phyloP scores from a whole-genome alignment of 2,797 vertebrate species.

The Aphelocoma californica region DNA sequence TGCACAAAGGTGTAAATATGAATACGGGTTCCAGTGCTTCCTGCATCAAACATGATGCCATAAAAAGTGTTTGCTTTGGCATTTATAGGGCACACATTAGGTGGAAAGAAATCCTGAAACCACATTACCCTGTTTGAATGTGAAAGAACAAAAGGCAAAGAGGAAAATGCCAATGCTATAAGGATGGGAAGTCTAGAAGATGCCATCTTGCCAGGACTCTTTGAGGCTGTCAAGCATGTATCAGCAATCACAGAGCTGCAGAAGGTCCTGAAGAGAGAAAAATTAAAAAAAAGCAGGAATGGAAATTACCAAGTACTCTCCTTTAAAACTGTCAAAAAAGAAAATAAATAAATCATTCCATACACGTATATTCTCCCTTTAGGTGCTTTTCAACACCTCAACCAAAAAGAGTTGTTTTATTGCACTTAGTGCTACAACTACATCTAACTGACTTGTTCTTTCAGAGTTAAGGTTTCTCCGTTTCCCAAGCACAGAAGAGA shows the following conservation, averaged over 20 bases:
- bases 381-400: background rate
- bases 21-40: slow-evolving; percentile 96
- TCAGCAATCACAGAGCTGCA: slow-evolving; percentile 39
- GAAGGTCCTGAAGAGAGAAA: background rate
- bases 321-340: background rate
- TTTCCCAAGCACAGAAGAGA: background rate
- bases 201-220: slow-evolving; percentile 52
- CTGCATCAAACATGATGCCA: slow-evolving; percentile 98
- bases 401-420: background rate
- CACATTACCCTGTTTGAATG: slow-evolving; percentile 69
- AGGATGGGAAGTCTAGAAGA: slow-evolving; percentile 24
- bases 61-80: slow-evolving; percentile 79
- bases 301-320: background rate
- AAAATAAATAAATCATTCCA: background rate
- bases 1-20: slow-evolving; percentile 97
- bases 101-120: slow-evolving; percentile 74
- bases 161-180: slow-evolving; percentile 63
- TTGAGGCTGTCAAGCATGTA: background rate
- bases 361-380: background rate
- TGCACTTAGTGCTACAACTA: background rate
- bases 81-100: slow-evolving; percentile 74
- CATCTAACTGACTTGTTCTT: background rate
- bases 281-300: background rate
- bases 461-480: background rate
- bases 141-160: slow-evolving; percentile 74